Percentiles rank a stretch among this genome's conserved stretches.
These are phyloP conservation scores for Papilio xuthus DNA, from an alignment of 1,140 invertebrate genomes.

Conservation along the genomic window DNA sequence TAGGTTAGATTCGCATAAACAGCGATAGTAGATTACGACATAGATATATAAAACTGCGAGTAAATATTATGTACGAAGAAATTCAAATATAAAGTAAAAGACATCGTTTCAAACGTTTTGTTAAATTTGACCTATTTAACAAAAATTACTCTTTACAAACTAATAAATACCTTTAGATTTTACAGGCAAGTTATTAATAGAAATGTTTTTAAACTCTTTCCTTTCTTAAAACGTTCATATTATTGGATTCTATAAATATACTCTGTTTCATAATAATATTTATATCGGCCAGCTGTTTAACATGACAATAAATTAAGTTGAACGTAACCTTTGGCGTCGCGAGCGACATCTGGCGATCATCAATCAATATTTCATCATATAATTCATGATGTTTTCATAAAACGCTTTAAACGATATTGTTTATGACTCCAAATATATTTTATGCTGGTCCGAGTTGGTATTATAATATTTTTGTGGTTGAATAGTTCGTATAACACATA, in stretches of 20 bases:
- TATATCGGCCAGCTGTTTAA: constrained; percentile 17
- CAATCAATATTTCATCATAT: constrained; percentile 26
- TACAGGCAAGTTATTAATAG: no score
- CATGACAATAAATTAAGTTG: constrained; percentile 27
- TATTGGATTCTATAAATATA: neutral
- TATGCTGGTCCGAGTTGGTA: neutral
- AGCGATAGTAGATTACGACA: neutral
- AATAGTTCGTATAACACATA: neutral
- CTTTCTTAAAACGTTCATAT: neutral
- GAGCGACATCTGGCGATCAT: constrained; percentile 15
- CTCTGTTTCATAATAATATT: constrained; percentile 15
- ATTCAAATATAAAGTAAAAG: neutral
- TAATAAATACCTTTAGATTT: no score
- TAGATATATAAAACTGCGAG: neutral
- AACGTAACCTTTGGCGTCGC: constrained; percentile 21
- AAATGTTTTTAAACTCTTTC: no score
- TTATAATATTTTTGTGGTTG: neutral
- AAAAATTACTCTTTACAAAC: no score
- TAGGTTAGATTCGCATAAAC: constrained; percentile 7
- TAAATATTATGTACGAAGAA: neutral
- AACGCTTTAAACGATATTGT: neutral
- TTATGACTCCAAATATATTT: constrained; percentile 9
- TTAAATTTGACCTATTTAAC: no score
- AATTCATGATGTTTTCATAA: constrained; percentile 19
- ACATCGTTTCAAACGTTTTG: no score